Percentiles rank a stretch among this genome's conserved stretches.
These are phyloP conservation scores for Alectoris magna DNA, from an alignment of 2,797 vertebrate genomes.

Conservation along the genomic window DNA sequence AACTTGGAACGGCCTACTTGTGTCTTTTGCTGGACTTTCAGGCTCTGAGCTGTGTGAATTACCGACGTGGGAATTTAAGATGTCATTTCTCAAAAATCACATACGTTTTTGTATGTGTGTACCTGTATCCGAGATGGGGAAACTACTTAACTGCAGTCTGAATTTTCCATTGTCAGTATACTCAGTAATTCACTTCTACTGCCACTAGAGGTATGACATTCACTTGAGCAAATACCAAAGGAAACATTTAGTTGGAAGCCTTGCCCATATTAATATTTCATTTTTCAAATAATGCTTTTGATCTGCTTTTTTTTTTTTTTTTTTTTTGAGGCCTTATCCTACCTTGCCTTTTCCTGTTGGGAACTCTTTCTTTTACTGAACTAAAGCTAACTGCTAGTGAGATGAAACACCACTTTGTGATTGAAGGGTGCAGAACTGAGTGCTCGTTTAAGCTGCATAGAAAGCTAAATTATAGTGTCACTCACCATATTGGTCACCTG, in stretches of 20 bases:
- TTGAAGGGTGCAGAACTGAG: constrained; percentile 46
- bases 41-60: not conserved
- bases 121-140: not conserved
- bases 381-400: constrained; percentile 20
- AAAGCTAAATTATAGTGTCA: constrained; percentile 42
- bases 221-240: constrained; percentile 62
- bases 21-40: not conserved
- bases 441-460: constrained; percentile 44
- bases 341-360: constrained; percentile 34
- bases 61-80: not conserved
- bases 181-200: constrained; percentile 59
- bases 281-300: constrained; percentile 61
- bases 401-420: constrained; percentile 52
- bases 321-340: constrained; percentile 43
- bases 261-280: constrained; percentile 62
- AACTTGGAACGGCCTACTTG: not conserved
- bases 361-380: constrained; percentile 37
- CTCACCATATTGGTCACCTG: constrained; percentile 37
- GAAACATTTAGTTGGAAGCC: constrained; percentile 56
- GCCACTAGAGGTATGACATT: constrained; percentile 64
- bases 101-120: not conserved
- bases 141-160: not conserved
- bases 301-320: not conserved
- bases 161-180: constrained; percentile 40
- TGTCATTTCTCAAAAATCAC: not conserved